Evolutionary conservation across 1,140 invertebrate genomes (phyloP).

Genomic region (Aphelenchoides avenae): DNA sequence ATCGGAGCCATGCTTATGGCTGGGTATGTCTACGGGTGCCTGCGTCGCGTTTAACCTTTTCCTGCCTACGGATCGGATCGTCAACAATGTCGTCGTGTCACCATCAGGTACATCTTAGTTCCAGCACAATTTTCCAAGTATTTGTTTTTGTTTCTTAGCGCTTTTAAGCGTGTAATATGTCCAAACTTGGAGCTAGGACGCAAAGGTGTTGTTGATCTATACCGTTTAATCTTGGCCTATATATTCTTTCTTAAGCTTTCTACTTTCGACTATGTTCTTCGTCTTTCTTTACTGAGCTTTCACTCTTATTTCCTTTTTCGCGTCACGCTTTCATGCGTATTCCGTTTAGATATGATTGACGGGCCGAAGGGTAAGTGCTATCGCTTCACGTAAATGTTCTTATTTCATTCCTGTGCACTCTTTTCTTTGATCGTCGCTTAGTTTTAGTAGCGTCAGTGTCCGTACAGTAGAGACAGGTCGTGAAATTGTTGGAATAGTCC

Average conservation of each 20-base stretch:
- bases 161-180: too few species aligned
- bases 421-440: conserved; percentile 7
- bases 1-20: conserved; percentile 48
- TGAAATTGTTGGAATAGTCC: not conserved
- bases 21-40: conserved; percentile 51
- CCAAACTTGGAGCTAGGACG: too few species aligned
- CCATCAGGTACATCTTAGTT: conserved; percentile 39
- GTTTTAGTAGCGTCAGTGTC: too few species aligned
- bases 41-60: conserved; percentile 50
- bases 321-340: conserved; percentile 6
- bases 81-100: conserved; percentile 41
- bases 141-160: conserved; percentile 18
- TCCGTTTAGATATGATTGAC: conserved; percentile 43
- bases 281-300: not conserved
- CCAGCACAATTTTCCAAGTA: conserved; percentile 10
- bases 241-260: too few species aligned
- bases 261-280: too few species aligned
- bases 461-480: too few species aligned
- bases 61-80: conserved; percentile 47
- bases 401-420: conserved; percentile 4
- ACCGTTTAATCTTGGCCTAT: conserved; percentile 21
- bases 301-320: conserved; percentile 7
- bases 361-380: conserved; percentile 36
- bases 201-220: too few species aligned
- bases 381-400: not conserved